Conservation (phyloP, 35 echinoderm and acorn worm species). For the Lytechinus variegatus region DNA sequence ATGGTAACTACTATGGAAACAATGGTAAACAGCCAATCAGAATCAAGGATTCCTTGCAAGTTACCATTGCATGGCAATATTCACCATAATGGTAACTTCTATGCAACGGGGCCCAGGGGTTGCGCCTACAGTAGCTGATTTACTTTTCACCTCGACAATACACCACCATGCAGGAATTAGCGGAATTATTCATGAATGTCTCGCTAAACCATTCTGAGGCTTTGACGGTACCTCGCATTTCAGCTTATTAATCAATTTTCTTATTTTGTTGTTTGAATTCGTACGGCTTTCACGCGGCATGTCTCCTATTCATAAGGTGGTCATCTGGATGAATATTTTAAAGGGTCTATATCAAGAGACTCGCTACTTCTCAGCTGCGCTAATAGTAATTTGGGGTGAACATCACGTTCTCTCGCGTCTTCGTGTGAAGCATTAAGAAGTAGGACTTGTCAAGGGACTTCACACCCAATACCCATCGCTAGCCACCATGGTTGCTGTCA, state of each 20-base stretch:
- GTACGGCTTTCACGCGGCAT: neutral
- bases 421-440: neutral
- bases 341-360: neutral
- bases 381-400: constrained; percentile 4
- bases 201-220: neutral
- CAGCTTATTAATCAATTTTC: neutral
- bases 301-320: neutral
- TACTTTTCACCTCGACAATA: too few species aligned
- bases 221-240: neutral
- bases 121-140: too few species aligned
- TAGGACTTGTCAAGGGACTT: neutral
- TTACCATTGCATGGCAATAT: too few species aligned
- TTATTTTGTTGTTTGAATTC: neutral
- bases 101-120: too few species aligned
- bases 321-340: neutral
- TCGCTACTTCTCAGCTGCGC: neutral
- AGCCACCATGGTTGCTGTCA: neutral
- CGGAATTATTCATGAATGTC: neutral
- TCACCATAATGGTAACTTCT: too few species aligned
- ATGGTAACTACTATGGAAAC: too few species aligned
- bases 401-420: neutral
- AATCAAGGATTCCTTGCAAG: too few species aligned
- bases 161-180: neutral
- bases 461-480: neutral
- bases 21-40: too few species aligned